These are phyloP conservation scores for Glaucomys volans DNA, from an alignment of 2,113 vertebrate species.

Conservation along the genomic window DNA sequence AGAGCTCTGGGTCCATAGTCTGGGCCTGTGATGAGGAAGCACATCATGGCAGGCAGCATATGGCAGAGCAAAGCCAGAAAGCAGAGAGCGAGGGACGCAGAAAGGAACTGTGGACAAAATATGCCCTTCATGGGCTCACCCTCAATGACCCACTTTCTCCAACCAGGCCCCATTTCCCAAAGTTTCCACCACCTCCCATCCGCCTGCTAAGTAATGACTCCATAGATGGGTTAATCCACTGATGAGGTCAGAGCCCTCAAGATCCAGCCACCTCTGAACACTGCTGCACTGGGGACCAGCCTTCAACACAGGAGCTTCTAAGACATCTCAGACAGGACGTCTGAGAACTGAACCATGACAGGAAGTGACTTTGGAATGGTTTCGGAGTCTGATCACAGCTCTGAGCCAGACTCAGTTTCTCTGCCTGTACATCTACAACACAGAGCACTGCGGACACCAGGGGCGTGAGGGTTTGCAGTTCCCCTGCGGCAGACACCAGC, in stretches of 20 bases:
- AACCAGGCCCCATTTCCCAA: neutral
- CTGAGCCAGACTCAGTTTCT: too few relatives aligned
- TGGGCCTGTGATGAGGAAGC: too few relatives aligned
- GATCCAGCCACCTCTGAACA: neutral
- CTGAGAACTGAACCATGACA: neutral
- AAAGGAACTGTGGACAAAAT: neutral
- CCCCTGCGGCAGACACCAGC: too few relatives aligned
- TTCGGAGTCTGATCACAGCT: neutral
- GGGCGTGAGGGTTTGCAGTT: neutral
- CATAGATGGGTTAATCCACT: neutral
- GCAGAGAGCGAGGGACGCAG: too few relatives aligned
- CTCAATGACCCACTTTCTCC: neutral
- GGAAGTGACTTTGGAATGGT: neutral
- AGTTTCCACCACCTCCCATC: neutral
- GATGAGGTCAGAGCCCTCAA: neutral
- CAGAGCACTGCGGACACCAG: neutral
- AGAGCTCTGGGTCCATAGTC: neutral
- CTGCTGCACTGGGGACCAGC: neutral
- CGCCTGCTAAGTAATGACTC: neutral
- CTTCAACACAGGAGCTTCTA: neutral
- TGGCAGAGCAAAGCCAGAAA: neutral
- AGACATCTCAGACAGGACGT: too few relatives aligned
- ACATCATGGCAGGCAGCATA: too few relatives aligned
- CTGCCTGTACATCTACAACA: too few relatives aligned
- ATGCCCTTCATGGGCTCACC: neutral